phyloP scores from a whole-genome alignment of 2,797 vertebrate species.

The Sebastes oblongus region DNA sequence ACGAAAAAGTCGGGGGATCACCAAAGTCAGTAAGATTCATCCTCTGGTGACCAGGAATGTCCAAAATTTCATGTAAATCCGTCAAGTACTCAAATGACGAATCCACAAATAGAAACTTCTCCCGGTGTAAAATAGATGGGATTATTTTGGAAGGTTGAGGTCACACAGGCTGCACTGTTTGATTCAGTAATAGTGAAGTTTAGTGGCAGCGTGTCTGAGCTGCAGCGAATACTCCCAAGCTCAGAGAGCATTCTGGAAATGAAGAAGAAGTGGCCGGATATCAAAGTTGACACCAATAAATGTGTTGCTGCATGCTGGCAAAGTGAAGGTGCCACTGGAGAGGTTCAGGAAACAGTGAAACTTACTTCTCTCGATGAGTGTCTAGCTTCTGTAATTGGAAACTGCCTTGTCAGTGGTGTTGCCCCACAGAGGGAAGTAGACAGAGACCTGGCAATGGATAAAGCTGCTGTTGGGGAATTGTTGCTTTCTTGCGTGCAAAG shows the following conservation, averaged over 20 bases:
- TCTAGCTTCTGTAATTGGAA: slow-evolving; percentile 55
- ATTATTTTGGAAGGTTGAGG: neutral
- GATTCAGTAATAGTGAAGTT: neutral
- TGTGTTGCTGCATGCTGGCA: slow-evolving; percentile 27
- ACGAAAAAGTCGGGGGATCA: neutral
- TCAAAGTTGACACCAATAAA: slow-evolving; percentile 42
- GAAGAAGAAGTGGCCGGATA: slow-evolving; percentile 24
- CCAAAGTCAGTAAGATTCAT: neutral
- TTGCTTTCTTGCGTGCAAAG: slow-evolving; percentile 1
- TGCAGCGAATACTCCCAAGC: neutral
- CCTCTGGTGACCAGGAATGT: neutral
- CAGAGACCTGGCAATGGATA: slow-evolving; percentile 14
- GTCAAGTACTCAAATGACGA: neutral
- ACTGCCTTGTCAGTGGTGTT: slow-evolving; percentile 37
- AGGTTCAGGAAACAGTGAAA: slow-evolving; percentile 23
- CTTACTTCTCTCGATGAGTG: slow-evolving; percentile 44
- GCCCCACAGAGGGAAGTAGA: slow-evolving; percentile 31
- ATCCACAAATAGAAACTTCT: neutral
- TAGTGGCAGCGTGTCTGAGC: slow-evolving; percentile 1
- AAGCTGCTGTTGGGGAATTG: slow-evolving; percentile 10
- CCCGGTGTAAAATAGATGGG: neutral
- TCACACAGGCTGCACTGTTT: neutral
- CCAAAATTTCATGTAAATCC: neutral
- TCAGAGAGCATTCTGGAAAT: slow-evolving; percentile 10
- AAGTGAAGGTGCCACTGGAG: slow-evolving; percentile 40